Base-by-base conservation (phyloP, 2,888 invertebrate genomes). In the Vannuccia rotundouncinata region DNA sequence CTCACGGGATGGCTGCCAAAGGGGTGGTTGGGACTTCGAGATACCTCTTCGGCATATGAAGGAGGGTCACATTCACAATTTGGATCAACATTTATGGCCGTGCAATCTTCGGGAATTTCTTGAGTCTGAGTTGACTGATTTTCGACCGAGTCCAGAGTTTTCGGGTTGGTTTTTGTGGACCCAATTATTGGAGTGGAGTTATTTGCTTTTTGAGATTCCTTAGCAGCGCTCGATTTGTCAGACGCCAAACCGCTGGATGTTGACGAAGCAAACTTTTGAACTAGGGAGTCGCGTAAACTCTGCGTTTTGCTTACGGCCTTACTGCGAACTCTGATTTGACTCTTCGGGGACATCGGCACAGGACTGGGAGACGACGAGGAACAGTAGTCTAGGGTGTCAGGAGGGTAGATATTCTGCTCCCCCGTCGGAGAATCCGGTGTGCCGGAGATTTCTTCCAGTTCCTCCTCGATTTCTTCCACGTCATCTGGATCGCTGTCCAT, bases 391-490 rank as follows among this genome's bases (percentile, higher is more conserved):
- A 27, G 66, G 2, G 66, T 5, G 5, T 66, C 66, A 17, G 22
- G 22, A 5, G 45, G 45, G 17, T 17, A 5, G 17, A 13, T 45
- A 13, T 13, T 13, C 10, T 13, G 10, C 17, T 45, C 45, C 22
- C 66, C 66, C 2, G 25, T 27, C 2, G 66, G 66, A 17, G 66
- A 66, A 5, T 66, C 66, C 17, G 66, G 66, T n/a, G 17, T 66
- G 2, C 25, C 66, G 66, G 10, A 5, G 25, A n/a, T 2, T 22
- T 66, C 17, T 13, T 66, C 66, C 25, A 66, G 25, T 27, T 66
- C 66, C 66, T 66, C 66, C 22, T 66, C 66, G 22, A 66, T 66
- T 22, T 66, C 66, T n/a, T 66, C 66, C 45, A 13, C 45, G 66
- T 66, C 66, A 13, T 66, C 66, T 2, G 22, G 66, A 66, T 66